Evolutionary conservation across 2,113 vertebrate species (phyloP), one percentile per base, ranked within the genome.

Genomic region (Alexandromys fortis): DNA sequence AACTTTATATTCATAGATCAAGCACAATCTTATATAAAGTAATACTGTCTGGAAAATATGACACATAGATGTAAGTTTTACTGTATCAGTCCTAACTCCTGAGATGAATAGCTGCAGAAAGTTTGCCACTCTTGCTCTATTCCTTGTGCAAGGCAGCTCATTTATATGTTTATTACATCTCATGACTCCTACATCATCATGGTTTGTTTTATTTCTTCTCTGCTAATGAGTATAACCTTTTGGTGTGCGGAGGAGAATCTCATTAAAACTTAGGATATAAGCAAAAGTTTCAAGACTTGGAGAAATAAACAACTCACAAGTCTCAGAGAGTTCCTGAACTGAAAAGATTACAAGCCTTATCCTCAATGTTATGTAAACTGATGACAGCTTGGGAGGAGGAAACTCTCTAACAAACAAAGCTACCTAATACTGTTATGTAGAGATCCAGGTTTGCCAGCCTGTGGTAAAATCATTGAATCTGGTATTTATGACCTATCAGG

Each of bases 141-240:
- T 67, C 2, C 14, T 28, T 47, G 3, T 17, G 0, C 42, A 35
- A 17, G 0, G 52, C 0, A 0, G 52, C 1, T 83, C 76, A 68
- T 47, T 42, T 7, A 24, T 42, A 47, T 19, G 65, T 61, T 61
- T 58, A 24, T 33, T 68, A 61, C 22, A 28, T 63, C 22, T 28
- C 3, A 7, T 42, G n/a, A 42, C n/a, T 83, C 58, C 28, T 83
- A 83, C 0, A 42, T 63, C 7, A 83, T 28, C 12, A 42, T 83
- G n/a, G 42, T 42, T 83, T 61, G 24, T 83, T 38, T 79, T 55
- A 35, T 22, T 10, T 12, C 14, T 82, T 38, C 22, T 61, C n/a
- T 83, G 24, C 13, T 42, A 83, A 42, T 42, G 13, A 63, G 13
- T 28, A 63, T 63, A 42, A 14, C 17, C 42, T 47, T 65, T 67